These are phyloP conservation scores for Taeniopygia guttata DNA, from an alignment of 2,797 vertebrate species.

Conservation along the genomic window DNA sequence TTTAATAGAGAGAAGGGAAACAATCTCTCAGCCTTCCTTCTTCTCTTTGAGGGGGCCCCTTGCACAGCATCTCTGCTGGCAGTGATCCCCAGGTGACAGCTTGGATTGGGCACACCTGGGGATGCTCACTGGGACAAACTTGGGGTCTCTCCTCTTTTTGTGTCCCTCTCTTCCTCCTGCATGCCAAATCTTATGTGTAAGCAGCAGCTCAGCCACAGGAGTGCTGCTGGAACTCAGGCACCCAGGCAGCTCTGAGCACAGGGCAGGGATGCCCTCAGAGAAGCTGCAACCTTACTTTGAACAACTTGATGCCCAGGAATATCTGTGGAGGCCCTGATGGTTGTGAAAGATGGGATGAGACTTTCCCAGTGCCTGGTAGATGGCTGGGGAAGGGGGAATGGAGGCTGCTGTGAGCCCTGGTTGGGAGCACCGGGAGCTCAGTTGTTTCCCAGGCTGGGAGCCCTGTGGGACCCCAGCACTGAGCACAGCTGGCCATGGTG, in stretches of 20 bases:
- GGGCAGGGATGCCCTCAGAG: neutral
- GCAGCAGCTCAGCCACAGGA: neutral
- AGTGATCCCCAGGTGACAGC: neutral
- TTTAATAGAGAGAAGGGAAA: slow-evolving; percentile 14
- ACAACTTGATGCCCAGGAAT: neutral
- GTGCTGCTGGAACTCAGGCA: neutral
- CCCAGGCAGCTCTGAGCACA: neutral
- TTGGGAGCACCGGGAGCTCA: neutral
- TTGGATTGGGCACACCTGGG: neutral
- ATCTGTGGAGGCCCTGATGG: neutral
- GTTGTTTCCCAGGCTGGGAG: neutral
- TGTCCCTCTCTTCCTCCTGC: neutral
- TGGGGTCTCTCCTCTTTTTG: neutral
- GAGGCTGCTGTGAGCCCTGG: neutral
- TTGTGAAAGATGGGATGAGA: neutral
- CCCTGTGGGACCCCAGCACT: neutral
- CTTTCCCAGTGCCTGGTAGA: neutral
- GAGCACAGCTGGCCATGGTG: neutral
- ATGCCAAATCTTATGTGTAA: neutral
- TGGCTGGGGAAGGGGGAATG: neutral
- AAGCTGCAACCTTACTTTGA: neutral
- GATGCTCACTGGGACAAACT: neutral
- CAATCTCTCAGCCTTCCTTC: neutral
- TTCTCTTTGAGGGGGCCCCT: neutral
- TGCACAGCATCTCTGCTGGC: neutral